Base-by-base conservation (phyloP, 1,140 invertebrate genomes). In the Aphaenogaster floridana region DNA sequence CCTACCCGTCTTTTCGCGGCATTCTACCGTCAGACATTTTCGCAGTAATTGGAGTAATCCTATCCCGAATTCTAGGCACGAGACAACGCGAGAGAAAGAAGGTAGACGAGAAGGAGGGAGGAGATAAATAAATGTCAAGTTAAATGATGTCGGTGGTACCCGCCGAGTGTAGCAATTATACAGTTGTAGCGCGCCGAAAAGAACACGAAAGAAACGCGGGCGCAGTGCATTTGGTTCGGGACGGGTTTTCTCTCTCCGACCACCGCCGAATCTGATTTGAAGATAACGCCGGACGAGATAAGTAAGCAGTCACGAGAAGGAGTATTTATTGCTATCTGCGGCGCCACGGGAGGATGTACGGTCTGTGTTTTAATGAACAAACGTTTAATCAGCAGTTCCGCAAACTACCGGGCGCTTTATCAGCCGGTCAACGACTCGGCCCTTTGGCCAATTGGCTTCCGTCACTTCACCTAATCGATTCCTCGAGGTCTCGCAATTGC, bases 301-400 rank as follows among this genome's bases (percentile, higher is more conserved):
- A 59, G 39, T 39, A 83, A 48, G 54, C 57, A 57, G 52, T 77
- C 21, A 50, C 39, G 50, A n/a, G 42, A 76, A 50, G 21, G 63
- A 74, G 57, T 89, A 90, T 90, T 90, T 90, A 90, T 90, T 83
- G 89, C 86, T 87, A 83, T 87, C 71, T 59, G 45, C 39, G 48
- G 76, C 54, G 76, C 39, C 57, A 50, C 57, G 39, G 39, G 6
- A 45, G 74, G 61, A 61, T 54, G 13, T 45, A 45, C 42, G 48
- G 36, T 74, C 80, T 48, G 74, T 68, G 83, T 57, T 79, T 78
- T 59, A 54, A 86, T 74, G 80, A 74, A 84, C 69, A 84, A 84
- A 84, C 80, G 80, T 84, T 74, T 84, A 84, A 84, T 84, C 80
- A 84, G 80, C 69, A 74, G 17, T 72, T 59, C 28, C 42, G 52